Evolutionary conservation across 2,113 vertebrate genomes (phyloP).

Genomic region (Gymnogyps californianus): DNA sequence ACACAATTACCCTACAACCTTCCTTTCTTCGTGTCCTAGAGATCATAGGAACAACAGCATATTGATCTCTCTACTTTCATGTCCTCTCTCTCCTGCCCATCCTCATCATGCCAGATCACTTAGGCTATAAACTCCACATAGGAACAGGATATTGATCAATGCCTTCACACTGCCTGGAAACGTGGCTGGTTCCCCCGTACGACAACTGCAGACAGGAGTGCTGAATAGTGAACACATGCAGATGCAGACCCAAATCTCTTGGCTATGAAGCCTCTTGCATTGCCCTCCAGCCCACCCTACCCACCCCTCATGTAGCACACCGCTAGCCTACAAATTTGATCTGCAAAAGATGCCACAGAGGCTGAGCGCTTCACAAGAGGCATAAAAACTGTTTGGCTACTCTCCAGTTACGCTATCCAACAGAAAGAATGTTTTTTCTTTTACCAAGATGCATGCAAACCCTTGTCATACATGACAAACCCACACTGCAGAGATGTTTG

Average conservation of each 20-base stretch:
- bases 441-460: neutral
- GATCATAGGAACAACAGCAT: neutral
- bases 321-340: neutral
- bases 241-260: neutral
- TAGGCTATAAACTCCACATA: accelerated
- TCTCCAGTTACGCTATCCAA: neutral
- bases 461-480: neutral
- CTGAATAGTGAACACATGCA: accelerated
- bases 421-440: neutral
- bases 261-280: accelerated
- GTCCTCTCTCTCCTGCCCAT: neutral
- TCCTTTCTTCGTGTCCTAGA: neutral
- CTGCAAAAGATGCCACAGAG: neutral
- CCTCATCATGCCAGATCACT: neutral
- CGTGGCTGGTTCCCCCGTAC: accelerated
- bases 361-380: accelerated
- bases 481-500: neutral
- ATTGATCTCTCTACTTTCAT: neutral
- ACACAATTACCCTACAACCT: neutral
- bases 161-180: neutral
- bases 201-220: no score
- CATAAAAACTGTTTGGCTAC: neutral
- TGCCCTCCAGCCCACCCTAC: neutral
- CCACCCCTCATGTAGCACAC: accelerated
- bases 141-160: neutral